These are phyloP conservation scores for Drosophila ficusphila DNA, from an alignment of 1,140 invertebrate genomes.

Conservation along the genomic window DNA sequence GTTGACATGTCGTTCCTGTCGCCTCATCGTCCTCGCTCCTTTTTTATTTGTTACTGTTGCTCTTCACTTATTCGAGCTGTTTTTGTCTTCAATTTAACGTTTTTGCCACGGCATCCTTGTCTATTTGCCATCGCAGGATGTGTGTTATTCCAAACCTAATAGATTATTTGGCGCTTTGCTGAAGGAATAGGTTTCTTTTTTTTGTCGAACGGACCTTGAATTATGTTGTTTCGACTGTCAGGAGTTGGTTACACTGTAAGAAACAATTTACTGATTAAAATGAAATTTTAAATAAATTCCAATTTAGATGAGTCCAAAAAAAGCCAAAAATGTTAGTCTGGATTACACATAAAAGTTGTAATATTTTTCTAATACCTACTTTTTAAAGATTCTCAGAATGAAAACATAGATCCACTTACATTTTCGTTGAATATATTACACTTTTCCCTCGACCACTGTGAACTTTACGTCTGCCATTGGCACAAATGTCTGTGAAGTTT, in stretches of 20 bases:
- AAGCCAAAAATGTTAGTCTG: no score
- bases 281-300: no score
- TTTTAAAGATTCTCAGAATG: no score
- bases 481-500: constrained; percentile 4
- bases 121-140: constrained; percentile 42
- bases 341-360: no score
- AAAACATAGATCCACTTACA: no score
- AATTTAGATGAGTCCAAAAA: no score
- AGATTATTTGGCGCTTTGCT: constrained; percentile 66
- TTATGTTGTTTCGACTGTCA: constrained; percentile 36
- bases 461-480: neutral
- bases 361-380: no score
- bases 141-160: constrained; percentile 61
- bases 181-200: constrained; percentile 40
- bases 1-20: constrained; percentile 56
- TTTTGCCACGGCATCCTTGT: constrained; percentile 40
- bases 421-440: neutral
- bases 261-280: neutral
- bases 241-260: constrained; percentile 14
- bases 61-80: constrained; percentile 1
- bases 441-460: neutral
- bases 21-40: neutral
- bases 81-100: constrained; percentile 33
- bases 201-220: constrained; percentile 32
- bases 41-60: constrained; percentile 16